phyloP scores from a whole-genome alignment of 2,797 vertebrate genomes.

The Chaetodon trifasciatus region DNA sequence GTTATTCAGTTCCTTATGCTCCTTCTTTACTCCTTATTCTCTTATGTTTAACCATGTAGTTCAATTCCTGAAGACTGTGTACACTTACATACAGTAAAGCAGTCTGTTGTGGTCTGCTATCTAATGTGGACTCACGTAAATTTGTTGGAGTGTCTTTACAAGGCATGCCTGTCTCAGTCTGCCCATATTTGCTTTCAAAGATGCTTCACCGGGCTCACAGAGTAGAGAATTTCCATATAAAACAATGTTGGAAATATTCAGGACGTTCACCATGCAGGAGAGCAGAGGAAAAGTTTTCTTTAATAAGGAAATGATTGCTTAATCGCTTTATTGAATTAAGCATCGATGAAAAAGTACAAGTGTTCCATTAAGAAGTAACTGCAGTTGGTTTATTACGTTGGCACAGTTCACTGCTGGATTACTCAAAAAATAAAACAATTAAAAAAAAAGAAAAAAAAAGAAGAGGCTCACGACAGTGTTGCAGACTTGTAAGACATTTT shows the following conservation, averaged over 20 bases:
- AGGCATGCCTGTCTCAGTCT: not conserved
- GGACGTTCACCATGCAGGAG: not conserved
- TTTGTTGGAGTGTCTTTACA: not conserved
- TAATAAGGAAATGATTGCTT: conserved; percentile 1
- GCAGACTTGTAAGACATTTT: conserved; percentile 62
- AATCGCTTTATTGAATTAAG: conserved; percentile 50
- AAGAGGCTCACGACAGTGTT: conserved; percentile 21
- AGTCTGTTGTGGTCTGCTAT: not conserved
- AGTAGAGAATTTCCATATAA: conserved; percentile 30
- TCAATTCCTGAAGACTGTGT: not conserved
- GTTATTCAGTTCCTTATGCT: not conserved
- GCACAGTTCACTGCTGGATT: conserved; percentile 37
- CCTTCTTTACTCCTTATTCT: too few relatives aligned
- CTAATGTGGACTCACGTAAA: not conserved
- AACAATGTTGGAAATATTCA: conserved; percentile 37
- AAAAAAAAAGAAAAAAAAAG: conserved; percentile 21
- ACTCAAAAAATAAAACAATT: conserved; percentile 50
- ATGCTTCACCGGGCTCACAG: not conserved
- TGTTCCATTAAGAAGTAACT: conserved; percentile 32
- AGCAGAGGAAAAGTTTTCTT: conserved; percentile 19
- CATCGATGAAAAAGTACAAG: conserved; percentile 21
- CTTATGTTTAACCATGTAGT: not conserved
- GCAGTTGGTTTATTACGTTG: conserved; percentile 40
- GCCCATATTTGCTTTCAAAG: conserved; percentile 32
- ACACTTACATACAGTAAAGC: not conserved